Conservation (phyloP, 2,888 invertebrate species). For the Acrobeloides nanus region DNA sequence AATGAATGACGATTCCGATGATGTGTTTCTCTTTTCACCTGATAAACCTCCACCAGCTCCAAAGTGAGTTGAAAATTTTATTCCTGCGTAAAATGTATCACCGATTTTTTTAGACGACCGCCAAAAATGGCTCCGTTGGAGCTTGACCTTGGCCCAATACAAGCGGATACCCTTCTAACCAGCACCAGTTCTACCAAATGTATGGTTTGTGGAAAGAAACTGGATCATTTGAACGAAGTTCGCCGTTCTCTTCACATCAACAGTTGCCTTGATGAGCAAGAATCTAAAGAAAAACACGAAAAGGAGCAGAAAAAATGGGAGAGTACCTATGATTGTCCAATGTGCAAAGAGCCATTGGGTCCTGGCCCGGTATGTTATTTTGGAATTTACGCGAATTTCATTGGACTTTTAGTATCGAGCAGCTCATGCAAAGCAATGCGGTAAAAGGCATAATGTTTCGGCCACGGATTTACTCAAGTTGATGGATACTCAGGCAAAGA, state of each 20-base stretch:
- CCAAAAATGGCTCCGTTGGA: no score
- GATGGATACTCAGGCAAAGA: constrained; percentile 16
- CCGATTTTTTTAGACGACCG: no score
- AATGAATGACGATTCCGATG: no score
- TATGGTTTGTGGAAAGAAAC: not conserved
- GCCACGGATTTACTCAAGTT: constrained; percentile 13
- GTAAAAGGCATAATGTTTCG: constrained; percentile 11
- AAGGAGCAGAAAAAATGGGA: constrained; percentile 15
- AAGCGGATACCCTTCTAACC: no score
- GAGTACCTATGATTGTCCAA: constrained; percentile 21
- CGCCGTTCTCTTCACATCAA: constrained; percentile 8
- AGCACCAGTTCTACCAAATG: no score
- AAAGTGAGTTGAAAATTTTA: no score
- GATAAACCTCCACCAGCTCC: no score
- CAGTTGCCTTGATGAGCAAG: constrained; percentile 11
- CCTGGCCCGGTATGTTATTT: constrained; percentile 18
- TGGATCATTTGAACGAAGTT: not conserved
- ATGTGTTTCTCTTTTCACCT: no score
- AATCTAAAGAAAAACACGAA: constrained; percentile 9
- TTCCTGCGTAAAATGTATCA: no score
- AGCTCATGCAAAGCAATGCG: constrained; percentile 21
- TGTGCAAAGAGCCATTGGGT: constrained; percentile 15
- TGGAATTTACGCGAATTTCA: not conserved
- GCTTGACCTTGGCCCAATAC: no score
- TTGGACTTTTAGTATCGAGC: constrained; percentile 18